A percentile compares a stretch with the other conserved stretches of the same genome.
These are phyloP conservation scores for Chymomyza fuscimana DNA, from an alignment of 2,888 invertebrate genomes.

Conservation along the genomic window DNA sequence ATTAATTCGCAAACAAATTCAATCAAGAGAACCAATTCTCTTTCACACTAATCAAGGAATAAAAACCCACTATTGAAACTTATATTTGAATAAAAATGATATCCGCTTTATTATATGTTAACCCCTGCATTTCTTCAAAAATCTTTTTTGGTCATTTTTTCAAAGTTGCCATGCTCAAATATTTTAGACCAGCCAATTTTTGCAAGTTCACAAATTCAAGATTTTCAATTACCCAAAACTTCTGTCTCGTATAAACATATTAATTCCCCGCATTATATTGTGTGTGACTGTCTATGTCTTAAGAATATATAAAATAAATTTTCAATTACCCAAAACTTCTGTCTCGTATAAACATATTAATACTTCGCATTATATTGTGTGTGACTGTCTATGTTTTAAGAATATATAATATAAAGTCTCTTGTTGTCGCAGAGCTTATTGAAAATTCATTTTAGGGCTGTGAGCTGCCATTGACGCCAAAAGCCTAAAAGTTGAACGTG, in stretches of 20 bases:
- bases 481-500: slow-evolving; percentile 19
- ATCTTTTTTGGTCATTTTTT: too few species aligned
- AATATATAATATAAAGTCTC: slow-evolving; percentile 1
- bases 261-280: neutral
- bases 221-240: neutral
- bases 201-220: too few species aligned
- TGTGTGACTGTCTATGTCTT: neutral
- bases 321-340: neutral
- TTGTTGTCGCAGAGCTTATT: slow-evolving; percentile 10
- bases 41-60: too few species aligned
- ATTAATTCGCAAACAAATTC: too few species aligned
- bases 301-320: neutral
- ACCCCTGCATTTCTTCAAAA: too few species aligned
- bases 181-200: too few species aligned
- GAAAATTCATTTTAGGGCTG: slow-evolving; percentile 7
- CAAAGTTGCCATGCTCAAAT: too few species aligned
- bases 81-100: too few species aligned
- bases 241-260: neutral
- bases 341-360: neutral
- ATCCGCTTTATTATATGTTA: too few species aligned
- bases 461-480: slow-evolving; percentile 12
- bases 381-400: neutral
- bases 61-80: too few species aligned
- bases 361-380: neutral
- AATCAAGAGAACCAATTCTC: too few species aligned